Evolutionary conservation across 2,888 invertebrate species (phyloP).

Genomic region (Cantharis rufa): DNA sequence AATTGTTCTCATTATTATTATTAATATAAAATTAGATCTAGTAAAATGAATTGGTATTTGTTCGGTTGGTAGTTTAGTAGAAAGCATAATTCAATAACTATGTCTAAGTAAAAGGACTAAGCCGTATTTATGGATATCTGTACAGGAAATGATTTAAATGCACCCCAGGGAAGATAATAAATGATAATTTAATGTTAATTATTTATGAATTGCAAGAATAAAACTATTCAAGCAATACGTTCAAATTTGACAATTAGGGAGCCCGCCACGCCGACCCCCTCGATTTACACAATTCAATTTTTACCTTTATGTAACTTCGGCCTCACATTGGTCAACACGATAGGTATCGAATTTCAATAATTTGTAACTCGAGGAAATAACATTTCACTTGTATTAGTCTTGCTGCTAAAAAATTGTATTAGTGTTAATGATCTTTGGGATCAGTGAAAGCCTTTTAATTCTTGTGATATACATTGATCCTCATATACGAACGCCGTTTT

Average conservation of each 20-base stretch:
- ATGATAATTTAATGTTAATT: constrained; percentile 11
- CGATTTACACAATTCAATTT: neutral
- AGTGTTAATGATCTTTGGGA: neutral
- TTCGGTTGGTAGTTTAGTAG: neutral
- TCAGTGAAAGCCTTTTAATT: neutral
- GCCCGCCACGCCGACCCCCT: neutral
- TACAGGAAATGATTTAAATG: constrained; percentile 17
- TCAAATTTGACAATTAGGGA: neutral
- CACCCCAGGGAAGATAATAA: constrained; percentile 18
- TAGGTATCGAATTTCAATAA: neutral
- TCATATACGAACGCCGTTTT: neutral
- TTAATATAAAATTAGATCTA: neutral
- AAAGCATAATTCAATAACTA: neutral
- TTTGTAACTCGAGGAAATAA: neutral
- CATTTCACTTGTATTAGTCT: neutral
- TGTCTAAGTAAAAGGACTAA: neutral
- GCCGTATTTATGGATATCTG: constrained; percentile 4
- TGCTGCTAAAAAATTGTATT: neutral
- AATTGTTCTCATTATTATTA: neutral
- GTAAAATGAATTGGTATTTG: neutral
- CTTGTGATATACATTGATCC: neutral
- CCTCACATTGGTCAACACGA: neutral
- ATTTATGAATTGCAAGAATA: constrained; percentile 6
- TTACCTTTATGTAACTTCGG: neutral
- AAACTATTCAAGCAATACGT: neutral